phyloP scores from a whole-genome alignment of 1,140 invertebrate genomes.

The Thaumetopoea pityocampa region DNA sequence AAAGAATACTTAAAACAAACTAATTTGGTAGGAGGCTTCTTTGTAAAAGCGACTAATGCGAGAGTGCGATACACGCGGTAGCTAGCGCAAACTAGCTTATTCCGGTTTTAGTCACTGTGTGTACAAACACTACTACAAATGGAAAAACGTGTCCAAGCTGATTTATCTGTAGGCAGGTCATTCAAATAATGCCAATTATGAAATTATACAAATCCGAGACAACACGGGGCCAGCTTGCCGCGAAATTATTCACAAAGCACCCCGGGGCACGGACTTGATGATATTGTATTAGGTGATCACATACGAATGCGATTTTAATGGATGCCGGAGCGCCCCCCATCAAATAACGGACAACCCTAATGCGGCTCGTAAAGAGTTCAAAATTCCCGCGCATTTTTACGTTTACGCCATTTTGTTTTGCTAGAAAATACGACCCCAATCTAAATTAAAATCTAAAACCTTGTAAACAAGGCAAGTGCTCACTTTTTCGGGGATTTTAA shows the following conservation, averaged over 20 bases:
- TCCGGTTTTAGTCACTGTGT: too few species aligned
- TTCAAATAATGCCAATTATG: constrained; percentile 19
- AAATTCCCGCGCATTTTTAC: constrained; percentile 31
- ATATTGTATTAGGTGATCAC: constrained; percentile 77
- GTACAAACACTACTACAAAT: too few species aligned
- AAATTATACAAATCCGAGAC: constrained; percentile 57
- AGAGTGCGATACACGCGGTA: too few species aligned
- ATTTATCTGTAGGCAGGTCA: constrained; percentile 7
- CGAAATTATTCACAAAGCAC: constrained; percentile 72
- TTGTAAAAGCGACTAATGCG: too few species aligned
- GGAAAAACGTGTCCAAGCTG: too few species aligned
- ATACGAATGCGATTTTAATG: constrained; percentile 76
- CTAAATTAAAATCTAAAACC: constrained; percentile 79
- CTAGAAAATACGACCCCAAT: constrained; percentile 57
- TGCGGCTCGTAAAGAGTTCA: constrained; percentile 32
- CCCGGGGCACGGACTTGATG: constrained; percentile 65
- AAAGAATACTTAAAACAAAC: too few species aligned
- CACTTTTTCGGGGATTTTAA: constrained; percentile 77
- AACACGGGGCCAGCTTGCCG: constrained; percentile 70
- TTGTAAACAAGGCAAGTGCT: constrained; percentile 78
- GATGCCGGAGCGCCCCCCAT: constrained; percentile 44
- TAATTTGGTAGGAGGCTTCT: too few species aligned
- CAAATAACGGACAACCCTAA: constrained; percentile 29
- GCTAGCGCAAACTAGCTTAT: too few species aligned
- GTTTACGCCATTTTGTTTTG: constrained; percentile 46